Evolutionary conservation across 92 coral and sea anemone species (phyloP), one percentile per base, ranked within the genome.

Genomic region (Palythoa caribaeorum): DNA sequence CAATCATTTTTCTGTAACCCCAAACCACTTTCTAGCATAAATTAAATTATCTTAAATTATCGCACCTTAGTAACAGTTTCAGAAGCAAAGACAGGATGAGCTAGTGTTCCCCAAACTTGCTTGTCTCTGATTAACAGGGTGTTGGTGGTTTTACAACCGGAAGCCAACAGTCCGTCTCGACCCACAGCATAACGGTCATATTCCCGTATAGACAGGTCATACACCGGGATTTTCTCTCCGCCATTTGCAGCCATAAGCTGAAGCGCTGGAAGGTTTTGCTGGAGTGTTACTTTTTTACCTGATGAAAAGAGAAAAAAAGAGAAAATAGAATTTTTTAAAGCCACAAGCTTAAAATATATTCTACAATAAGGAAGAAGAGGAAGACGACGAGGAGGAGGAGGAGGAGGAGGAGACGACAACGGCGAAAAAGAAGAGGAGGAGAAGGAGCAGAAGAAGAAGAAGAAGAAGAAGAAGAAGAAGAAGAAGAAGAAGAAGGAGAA

Each of bases 151-250:
- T 95, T 93, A 66, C 98, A 95, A 80, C 96, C 87, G 1, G 98
- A 88, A 5, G 91, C 98, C 84, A 95, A 78, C 48, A 95, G 84
- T 37, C 98, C 98, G 6, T 93, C 96, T 44, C 87, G 92, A 7
- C 98, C 98, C 87, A 95, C 98, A 1, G 94, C 88, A 81, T 95
- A 95, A 35, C 98, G 98, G 85, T 95, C 98, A 80, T 93, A 95
- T 86, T 95, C 98, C 48, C 91, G 88, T 15, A 95, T 89, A 13
- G 96, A 92, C 66, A 95, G 91, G 68, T 95, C 98, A 74, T 93
- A 95, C 14, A 95, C 98, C 10, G 98, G 90, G 47, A 95, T 89
- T 19, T 83, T 84, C 44, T 78, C 83, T 6, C 87, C 54, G n/a
- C 73, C 79, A 81, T 83, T 52, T 50, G 87, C 40, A 4, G 92